phyloP scores from a whole-genome alignment of 2,113 vertebrate species.

The Empidonax alnorum region DNA sequence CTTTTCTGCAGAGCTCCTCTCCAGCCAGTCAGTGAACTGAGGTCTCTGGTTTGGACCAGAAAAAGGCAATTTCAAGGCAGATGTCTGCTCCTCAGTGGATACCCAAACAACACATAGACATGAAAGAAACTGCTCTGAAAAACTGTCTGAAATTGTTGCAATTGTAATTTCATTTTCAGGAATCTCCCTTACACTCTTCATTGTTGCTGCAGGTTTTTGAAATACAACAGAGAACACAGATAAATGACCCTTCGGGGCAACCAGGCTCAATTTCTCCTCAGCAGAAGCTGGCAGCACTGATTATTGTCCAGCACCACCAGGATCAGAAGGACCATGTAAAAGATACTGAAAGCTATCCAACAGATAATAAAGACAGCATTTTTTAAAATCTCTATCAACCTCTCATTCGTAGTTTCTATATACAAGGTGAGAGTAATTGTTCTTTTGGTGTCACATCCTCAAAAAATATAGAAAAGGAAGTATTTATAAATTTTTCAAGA shows the following conservation, averaged over 20 bases:
- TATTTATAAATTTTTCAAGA: background rate
- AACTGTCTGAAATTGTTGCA: background rate
- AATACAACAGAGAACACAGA: slow-evolving; percentile 65
- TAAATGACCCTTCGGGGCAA: slow-evolving; percentile 49
- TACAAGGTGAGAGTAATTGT: background rate
- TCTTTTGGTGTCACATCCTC: background rate
- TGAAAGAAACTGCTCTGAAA: background rate
- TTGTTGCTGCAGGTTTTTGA: slow-evolving; percentile 54
- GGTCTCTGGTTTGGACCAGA: background rate
- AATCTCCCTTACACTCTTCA: background rate
- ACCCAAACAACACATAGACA: background rate
- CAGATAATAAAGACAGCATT: slow-evolving; percentile 38
- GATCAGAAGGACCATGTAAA: slow-evolving; percentile 30
- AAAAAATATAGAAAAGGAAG: background rate
- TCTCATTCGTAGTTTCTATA: background rate
- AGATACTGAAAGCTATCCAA: slow-evolving; percentile 44
- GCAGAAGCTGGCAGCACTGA: slow-evolving; percentile 58
- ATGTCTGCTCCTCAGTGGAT: background rate
- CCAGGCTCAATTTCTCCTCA: slow-evolving; percentile 60
- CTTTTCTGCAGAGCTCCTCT: background rate
- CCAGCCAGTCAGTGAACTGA: background rate
- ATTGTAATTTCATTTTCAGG: background rate
- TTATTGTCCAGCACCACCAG: slow-evolving; percentile 56
- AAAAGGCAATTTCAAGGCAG: background rate
- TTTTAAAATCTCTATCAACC: background rate